phyloP scores from a whole-genome alignment of 2,797 vertebrate species.

The Triplophysa yarkandensis region DNA sequence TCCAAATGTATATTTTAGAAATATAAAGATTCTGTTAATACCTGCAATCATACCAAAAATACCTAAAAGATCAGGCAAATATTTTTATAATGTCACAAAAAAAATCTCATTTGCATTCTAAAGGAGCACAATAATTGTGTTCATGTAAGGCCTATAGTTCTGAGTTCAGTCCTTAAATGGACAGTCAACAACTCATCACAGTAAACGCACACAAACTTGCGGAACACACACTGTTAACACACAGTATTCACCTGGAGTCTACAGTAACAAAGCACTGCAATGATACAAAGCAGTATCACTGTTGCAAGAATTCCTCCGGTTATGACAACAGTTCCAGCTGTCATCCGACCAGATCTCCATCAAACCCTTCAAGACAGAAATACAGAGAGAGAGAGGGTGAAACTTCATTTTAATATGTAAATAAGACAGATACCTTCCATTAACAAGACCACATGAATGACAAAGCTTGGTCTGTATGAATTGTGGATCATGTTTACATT shows the following conservation, averaged over 20 bases:
- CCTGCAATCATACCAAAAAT: too few species aligned
- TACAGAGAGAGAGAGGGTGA: slow-evolving; percentile 3
- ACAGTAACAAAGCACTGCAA: slow-evolving; percentile 98
- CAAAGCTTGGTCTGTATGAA: background rate
- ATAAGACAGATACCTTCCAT: background rate
- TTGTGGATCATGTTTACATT: slow-evolving; percentile 62
- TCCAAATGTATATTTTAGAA: too few species aligned
- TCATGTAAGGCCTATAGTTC: too few species aligned
- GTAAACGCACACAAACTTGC: too few species aligned
- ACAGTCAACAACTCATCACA: background rate
- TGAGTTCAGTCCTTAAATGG: background rate
- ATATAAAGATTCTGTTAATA: too few species aligned
- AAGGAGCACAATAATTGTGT: too few species aligned
- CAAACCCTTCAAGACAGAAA: slow-evolving; percentile 79
- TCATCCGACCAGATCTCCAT: slow-evolving; percentile 99
- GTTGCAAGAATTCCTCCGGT: slow-evolving; percentile 96
- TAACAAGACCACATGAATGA: background rate
- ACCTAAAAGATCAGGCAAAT: too few species aligned
- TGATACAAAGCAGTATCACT: slow-evolving; percentile 95
- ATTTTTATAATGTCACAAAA: too few species aligned
- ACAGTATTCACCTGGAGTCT: slow-evolving; percentile 86
- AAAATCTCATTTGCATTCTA: too few species aligned
- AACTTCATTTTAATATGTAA: slow-evolving; percentile 30
- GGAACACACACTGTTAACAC: background rate
- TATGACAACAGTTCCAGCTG: slow-evolving; percentile 98